Base-by-base conservation (phyloP, 1,140 invertebrate species). In the Lutraria rhynchaena region DNA sequence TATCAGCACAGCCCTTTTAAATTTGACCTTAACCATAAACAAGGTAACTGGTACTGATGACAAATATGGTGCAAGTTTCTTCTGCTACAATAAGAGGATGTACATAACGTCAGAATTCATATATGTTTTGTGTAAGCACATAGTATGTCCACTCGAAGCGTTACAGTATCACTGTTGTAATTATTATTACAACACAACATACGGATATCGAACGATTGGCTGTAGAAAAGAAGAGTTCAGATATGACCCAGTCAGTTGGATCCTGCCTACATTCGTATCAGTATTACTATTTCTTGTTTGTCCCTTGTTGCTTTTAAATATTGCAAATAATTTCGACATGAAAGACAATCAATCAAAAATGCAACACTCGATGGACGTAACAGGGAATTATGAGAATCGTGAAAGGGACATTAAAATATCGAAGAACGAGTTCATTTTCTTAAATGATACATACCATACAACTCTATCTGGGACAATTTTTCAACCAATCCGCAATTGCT, bases 41-140 rank as follows among this genome's bases (percentile, higher is more conserved):
- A 15, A 41, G 5, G 57, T 70, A n/a, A 0, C 41, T n/a, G 11
- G 53, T 5, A 11, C 31, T 4, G 17, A 35, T 1, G 63, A 80
- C 15, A 58, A 57, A 27, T 80, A 58, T 58, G 63, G n/a, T 35
- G 49, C 76, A 29, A 57, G 31, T 17, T 67, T 65, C 37, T 80
- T 31, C 22, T 80, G 76, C 41, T 80, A 69, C 65, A 67, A 55
- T 31, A 57, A 37, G 46, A 57, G 76, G 46, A 69, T 41, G 19
- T 27, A 31, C n/a, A 80, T 80, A n/a, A 9, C 57, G 0, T n/a
- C 63, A 27, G 5, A 74, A 15, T 44, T 58, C 19, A 3, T 58
- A n/a, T 80, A 80, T 46, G 49, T n/a, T 11, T 15, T 80, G 49
- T 80, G 76, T 22, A 69, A 69, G n/a, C 63, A 80, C 35, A 67